Conservation (phyloP, 37 sponge, comb jelly and placozoan genomes). For the Sycon ciliatum region DNA sequence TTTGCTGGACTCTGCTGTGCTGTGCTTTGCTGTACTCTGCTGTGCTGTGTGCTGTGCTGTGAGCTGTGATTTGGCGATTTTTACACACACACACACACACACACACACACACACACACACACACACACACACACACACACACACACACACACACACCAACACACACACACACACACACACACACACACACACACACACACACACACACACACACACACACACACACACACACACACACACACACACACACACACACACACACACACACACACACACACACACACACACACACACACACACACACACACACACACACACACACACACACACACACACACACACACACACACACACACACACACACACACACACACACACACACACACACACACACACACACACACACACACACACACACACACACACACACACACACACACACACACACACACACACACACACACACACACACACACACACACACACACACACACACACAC, state of each 20-base stretch:
- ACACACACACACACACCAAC: not conserved
- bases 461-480: no score
- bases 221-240: not conserved
- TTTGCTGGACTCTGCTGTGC: not conserved
- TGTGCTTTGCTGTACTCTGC: no score
- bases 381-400: not conserved
- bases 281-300: conserved; percentile 19
- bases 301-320: conserved; percentile 21
- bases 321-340: conserved; percentile 20
- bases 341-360: conserved; percentile 20
- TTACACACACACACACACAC: conserved; percentile 14
- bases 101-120: conserved; percentile 5
- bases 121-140: conserved; percentile 1
- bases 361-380: conserved; percentile 14
- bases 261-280: conserved; percentile 10
- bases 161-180: conserved; percentile 5
- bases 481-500: no score
- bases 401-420: no score
- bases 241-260: conserved; percentile 11
- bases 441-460: no score
- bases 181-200: conserved; percentile 5
- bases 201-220: not conserved
- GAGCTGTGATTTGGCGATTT: not conserved
- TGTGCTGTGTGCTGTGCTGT: no score
- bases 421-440: no score